These are phyloP conservation scores for Melanerpes formicivorus DNA, from an alignment of 2,113 vertebrate species.

Conservation along the genomic window DNA sequence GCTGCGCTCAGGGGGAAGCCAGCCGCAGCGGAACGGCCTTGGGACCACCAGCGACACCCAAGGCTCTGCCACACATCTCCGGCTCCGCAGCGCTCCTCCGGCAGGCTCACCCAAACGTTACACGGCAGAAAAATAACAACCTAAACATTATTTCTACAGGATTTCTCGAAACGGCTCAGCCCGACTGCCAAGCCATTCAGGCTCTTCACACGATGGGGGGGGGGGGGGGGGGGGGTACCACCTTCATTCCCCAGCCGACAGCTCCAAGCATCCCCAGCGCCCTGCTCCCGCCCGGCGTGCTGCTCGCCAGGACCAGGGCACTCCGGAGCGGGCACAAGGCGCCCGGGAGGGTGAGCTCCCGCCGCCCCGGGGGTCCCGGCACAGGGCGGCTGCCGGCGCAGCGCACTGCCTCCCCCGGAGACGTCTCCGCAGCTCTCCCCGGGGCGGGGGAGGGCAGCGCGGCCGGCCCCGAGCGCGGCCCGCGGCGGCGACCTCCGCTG, in stretches of 20 bases:
- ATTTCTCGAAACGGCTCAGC: neutral
- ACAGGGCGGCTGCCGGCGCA: no score
- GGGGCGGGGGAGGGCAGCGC: neutral
- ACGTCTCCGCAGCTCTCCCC: neutral
- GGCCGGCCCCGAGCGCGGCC: neutral
- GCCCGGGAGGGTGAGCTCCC: fast-evolving
- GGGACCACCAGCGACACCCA: fast-evolving
- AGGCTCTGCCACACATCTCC: neutral
- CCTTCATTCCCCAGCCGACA: no score
- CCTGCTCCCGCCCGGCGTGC: neutral
- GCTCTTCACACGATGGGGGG: no score
- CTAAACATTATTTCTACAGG: neutral
- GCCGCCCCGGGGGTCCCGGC: neutral
- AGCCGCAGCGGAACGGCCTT: fast-evolving
- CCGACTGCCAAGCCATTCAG: neutral
- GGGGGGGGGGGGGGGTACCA: no score
- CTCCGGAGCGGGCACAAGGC: neutral
- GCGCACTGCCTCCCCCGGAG: neutral
- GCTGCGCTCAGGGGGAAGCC: neutral
- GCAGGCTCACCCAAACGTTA: no score
- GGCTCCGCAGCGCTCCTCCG: neutral
- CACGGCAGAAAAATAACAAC: neutral
- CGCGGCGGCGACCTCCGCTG: neutral
- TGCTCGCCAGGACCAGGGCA: neutral
- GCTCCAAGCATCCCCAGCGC: neutral